Evolutionary conservation across 2,888 invertebrate species (phyloP).

Genomic region (Platycheirus albimanus): DNA sequence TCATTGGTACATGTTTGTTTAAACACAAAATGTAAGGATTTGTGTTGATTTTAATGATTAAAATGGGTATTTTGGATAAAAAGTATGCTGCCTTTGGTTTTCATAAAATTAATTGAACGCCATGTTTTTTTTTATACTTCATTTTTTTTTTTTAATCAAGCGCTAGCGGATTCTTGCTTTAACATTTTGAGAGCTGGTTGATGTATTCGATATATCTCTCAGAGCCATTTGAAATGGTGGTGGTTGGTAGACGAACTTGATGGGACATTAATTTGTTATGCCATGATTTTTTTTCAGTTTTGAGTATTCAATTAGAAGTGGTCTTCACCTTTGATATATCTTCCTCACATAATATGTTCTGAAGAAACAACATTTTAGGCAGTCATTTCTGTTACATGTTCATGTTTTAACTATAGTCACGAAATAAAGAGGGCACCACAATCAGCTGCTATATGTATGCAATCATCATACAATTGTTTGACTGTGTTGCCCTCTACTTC

Average conservation of each 20-base stretch:
- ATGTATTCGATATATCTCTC: background rate
- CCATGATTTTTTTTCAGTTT: too few species aligned
- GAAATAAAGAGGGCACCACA: too few species aligned
- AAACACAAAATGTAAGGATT: background rate
- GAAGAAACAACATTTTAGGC: too few species aligned
- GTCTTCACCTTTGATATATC: too few species aligned
- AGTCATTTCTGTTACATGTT: too few species aligned
- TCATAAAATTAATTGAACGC: slow-evolving; percentile 62
- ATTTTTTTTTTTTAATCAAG: slow-evolving; percentile 25
- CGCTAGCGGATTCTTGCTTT: slow-evolving; percentile 20
- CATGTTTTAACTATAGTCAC: too few species aligned
- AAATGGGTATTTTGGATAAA: slow-evolving; percentile 12
- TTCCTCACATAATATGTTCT: too few species aligned
- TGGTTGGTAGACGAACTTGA: background rate
- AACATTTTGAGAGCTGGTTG: slow-evolving; percentile 41
- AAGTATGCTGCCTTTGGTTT: slow-evolving; percentile 28
- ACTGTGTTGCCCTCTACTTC: too few species aligned
- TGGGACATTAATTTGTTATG: too few species aligned
- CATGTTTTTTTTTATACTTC: slow-evolving; percentile 68
- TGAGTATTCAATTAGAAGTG: too few species aligned
- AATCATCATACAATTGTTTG: too few species aligned
- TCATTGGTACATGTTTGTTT: background rate
- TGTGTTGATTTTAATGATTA: background rate
- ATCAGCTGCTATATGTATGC: too few species aligned
- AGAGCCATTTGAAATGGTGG: background rate